Evolutionary conservation across 2,113 vertebrate species (phyloP), one percentile per base, ranked within the genome.

Genomic region (Tricholaema leucomelas): DNA sequence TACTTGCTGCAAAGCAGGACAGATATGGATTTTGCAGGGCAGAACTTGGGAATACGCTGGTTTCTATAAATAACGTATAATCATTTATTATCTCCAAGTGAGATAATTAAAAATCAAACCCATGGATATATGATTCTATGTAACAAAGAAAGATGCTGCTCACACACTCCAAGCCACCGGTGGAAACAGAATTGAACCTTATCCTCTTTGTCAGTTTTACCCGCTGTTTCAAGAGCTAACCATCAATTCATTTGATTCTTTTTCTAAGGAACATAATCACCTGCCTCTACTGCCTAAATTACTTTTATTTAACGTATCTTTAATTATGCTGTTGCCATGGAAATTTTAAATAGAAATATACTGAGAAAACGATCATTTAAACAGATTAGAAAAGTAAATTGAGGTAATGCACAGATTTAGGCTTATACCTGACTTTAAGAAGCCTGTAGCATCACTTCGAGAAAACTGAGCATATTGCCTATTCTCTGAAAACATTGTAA

Each of bases 81-180:
- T 65, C 2, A 48, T 33, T 78, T 81, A 33, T 54, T 75, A 90
- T 38, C 80, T 88, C 31, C 71, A 88, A 63, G 38, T 10, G 55
- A 94, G 87, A 95, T 38, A 88, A 81, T 84, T 90, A 85, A 93
- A 93, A 94, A 87, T 66, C 25, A 88, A 65, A 88, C n/a, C 35
- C 46, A 44, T 0, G 2, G n/a, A 75, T 36, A 58, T n/a, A n/a
- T n/a, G n/a, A n/a, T n/a, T n/a, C n/a, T n/a, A n/a, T 2, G 10
- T 25, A 65, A 58, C 30, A 61, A 78, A 71, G 58, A 80, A 50
- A 81, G 55, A 74, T 18, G 23, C 55, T 42, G 50, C 31, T 59
- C 30, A 79, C 13, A 46, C n/a, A 69, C 73, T 59, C 44, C 65
- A 73, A 87, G 61, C 15, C 31, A 77, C 38, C 55, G 73, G 13